Evolutionary conservation across 92 coral and sea anemone species (phyloP).

Genomic region (Meandrina meandrites): DNA sequence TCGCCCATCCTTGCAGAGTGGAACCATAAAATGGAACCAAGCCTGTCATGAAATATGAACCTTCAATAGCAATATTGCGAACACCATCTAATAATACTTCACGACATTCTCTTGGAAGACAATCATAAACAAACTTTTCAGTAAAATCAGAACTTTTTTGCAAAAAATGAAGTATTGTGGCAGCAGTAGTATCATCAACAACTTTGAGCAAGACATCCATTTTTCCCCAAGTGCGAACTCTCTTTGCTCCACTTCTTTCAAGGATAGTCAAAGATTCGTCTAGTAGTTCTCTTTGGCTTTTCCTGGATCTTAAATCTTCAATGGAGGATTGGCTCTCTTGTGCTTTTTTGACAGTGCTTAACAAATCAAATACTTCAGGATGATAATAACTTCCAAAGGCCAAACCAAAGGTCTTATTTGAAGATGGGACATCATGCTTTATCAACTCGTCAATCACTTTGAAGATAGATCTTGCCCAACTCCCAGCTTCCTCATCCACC

Average conservation of each 20-base stretch:
- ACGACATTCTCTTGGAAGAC: conserved; percentile 47
- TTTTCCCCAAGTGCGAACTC: conserved; percentile 55
- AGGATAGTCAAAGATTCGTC: conserved; percentile 32
- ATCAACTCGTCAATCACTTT: conserved; percentile 54
- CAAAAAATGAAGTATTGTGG: background rate
- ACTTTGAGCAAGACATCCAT: conserved; percentile 11
- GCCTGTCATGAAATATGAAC: background rate
- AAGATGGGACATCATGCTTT: conserved; percentile 56
- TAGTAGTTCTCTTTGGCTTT: background rate
- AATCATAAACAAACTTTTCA: conserved; percentile 26
- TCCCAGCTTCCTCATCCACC: conserved; percentile 42
- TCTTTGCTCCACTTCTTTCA: conserved; percentile 38
- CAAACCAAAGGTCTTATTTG: conserved; percentile 54
- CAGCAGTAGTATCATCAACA: background rate
- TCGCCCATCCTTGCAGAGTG: background rate
- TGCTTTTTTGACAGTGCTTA: conserved; percentile 14
- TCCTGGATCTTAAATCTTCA: conserved; percentile 5
- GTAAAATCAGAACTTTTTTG: background rate
- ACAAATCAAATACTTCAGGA: conserved; percentile 33
- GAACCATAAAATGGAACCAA: background rate
- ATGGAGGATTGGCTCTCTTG: background rate
- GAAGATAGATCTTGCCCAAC: conserved; percentile 66
- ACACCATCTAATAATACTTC: background rate
- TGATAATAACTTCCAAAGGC: conserved; percentile 38
- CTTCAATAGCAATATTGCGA: conserved; percentile 4